Base-by-base conservation (phyloP, 30 jellyfish, hydroid and myxozoan species). In the Turritopsis dohrnii region DNA sequence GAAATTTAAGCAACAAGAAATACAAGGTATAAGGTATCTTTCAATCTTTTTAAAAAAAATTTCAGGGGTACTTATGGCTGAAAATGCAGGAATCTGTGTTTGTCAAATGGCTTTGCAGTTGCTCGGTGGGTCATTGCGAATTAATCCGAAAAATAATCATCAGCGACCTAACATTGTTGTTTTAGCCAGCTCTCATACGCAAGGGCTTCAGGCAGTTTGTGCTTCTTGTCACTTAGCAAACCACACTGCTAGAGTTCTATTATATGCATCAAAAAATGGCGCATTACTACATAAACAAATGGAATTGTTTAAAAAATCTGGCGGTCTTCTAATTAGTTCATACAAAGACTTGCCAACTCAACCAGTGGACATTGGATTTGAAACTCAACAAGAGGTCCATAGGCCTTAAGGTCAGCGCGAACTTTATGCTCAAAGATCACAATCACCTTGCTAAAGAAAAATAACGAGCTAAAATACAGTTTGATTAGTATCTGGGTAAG, bases 161-260 rank as follows among this genome's bases (percentile, higher is more conserved):
- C 97, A 91, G 54, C 81, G 90, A n/a, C 96, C 97, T 9, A 89
- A 72, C 3, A 52, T 91, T 87, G 96, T 91, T 25, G 81, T 91
- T 27, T 83, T 91, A 66, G 97, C 91, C 16, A 91, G 97, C 0
- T 85, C 94, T 26, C 95, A 87, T 69, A 31, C 92, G 23, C 93
- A 81, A 18, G 97, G 97, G 21, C 74, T 91, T 16, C 96, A 86
- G 52, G 96, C 94, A 0, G 74, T 91, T 21, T 85, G 88, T 28
- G 88, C 97, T n/a, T 96, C 97, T 20, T 79, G 97, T 26, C 97
- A 91, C 71, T 84, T 91, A 76, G 94, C 94, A 27, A 91, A 91
- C 66, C 97, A 91, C 73, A 83, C 94, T 54, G 96, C 84, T 18
- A 81, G 80, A 7, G 97, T 90, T 29, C 72, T 72, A 20, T 88